phyloP scores from a whole-genome alignment of 2,113 vertebrate species.

The Nothocercus julius region DNA sequence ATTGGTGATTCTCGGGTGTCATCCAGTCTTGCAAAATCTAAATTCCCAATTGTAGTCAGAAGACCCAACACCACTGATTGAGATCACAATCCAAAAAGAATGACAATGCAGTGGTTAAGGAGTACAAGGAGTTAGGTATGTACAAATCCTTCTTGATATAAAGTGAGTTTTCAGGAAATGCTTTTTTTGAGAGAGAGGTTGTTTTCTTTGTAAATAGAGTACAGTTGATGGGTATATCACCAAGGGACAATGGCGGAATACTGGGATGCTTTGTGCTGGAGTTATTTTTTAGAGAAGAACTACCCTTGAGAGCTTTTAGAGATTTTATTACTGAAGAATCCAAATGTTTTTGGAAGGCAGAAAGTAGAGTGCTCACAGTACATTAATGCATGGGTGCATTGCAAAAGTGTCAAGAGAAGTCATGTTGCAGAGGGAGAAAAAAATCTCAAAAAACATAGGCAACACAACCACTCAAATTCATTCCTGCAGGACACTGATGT shows the following conservation, averaged over 20 bases:
- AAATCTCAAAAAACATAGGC: background rate
- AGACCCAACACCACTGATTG: background rate
- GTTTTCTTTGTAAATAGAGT: background rate
- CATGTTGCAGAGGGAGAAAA: background rate
- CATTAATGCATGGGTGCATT: rapidly evolving
- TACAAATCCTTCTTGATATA: background rate
- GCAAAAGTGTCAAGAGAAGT: background rate
- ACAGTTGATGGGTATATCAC: background rate
- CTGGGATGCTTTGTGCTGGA: background rate
- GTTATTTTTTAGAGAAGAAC: background rate
- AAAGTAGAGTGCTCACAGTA: background rate
- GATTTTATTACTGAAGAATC: background rate
- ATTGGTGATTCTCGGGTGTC: background rate
- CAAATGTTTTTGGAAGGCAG: background rate
- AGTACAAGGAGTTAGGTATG: background rate
- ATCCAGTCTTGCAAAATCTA: background rate
- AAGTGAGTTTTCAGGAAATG: background rate
- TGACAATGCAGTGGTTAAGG: background rate
- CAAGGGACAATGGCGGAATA: background rate
- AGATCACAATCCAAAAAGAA: background rate
- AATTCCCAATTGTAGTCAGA: background rate
- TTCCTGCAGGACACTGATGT: background rate
- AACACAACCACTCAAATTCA: background rate
- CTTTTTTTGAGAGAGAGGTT: background rate
- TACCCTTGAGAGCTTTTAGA: background rate